Percentiles rank a stretch among this genome's conserved stretches.
These are phyloP conservation scores for Lanius ludovicianus DNA, from an alignment of 2,113 vertebrate genomes.

Conservation along the genomic window DNA sequence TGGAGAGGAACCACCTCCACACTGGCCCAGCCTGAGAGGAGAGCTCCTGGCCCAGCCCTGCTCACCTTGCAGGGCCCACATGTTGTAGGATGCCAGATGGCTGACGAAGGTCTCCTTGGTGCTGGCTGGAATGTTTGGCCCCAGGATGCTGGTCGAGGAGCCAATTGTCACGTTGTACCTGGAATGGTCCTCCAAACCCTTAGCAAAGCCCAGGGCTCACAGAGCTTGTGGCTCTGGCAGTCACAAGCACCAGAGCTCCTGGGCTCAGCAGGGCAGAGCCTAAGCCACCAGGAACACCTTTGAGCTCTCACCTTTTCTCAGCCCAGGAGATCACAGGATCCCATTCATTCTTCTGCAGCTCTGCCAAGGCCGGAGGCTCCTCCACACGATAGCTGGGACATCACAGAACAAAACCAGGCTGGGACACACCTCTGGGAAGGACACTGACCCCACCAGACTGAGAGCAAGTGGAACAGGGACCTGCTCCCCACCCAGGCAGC, in stretches of 20 bases:
- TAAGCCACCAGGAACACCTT: background rate
- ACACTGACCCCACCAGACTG: background rate
- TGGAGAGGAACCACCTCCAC: background rate
- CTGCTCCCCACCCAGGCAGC: background rate
- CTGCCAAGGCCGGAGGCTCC: slow-evolving; percentile 88
- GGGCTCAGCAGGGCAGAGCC: background rate
- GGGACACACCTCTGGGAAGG: background rate
- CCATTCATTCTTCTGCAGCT: slow-evolving; percentile 95
- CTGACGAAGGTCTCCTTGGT: slow-evolving; percentile 86
- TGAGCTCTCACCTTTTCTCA: slow-evolving; percentile 83
- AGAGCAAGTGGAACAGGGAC: background rate
- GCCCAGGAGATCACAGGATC: slow-evolving; percentile 91
- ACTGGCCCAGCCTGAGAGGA: background rate
- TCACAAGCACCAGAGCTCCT: background rate
- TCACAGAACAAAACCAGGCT: slow-evolving; percentile 22
- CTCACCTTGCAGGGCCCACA: slow-evolving; percentile 92
- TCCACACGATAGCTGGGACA: slow-evolving; percentile 91
- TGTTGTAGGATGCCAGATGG: slow-evolving; percentile 90
- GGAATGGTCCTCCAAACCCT: background rate
- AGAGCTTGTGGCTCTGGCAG: background rate
- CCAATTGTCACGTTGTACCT: slow-evolving; percentile 90
- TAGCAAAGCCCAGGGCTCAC: background rate
- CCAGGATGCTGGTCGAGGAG: slow-evolving; percentile 90
- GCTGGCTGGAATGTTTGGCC: slow-evolving; percentile 85
- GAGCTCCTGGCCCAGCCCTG: rapidly evolving